phyloP scores from a whole-genome alignment of 2,888 invertebrate species.

The Drosophila multiciliata region DNA sequence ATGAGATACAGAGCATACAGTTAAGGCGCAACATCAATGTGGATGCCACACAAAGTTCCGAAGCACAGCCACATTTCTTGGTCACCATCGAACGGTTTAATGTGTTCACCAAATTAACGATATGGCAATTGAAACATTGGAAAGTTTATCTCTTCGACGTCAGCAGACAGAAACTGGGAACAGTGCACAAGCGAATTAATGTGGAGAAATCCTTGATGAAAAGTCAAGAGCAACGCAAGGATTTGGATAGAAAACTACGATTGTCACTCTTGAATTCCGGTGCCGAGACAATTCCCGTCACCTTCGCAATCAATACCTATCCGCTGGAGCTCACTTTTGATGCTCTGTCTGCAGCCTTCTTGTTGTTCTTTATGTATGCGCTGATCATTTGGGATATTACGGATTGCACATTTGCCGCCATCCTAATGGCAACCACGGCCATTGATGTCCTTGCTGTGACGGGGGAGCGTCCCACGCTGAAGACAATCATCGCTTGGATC shows the following conservation, averaged over 20 bases:
- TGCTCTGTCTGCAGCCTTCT: slow-evolving; percentile 89
- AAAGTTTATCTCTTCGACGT: slow-evolving; percentile 4
- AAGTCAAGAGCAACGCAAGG: slow-evolving; percentile 62
- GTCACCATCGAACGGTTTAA: slow-evolving; percentile 2
- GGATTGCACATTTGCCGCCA: slow-evolving; percentile 84
- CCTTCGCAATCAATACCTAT: slow-evolving; percentile 86
- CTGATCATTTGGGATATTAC: slow-evolving; percentile 91
- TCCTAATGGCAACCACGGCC: slow-evolving; percentile 87
- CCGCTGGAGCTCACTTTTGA: slow-evolving; percentile 89
- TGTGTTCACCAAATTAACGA: not conserved
- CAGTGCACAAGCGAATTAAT: not conserved
- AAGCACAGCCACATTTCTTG: not conserved
- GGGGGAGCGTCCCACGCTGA: slow-evolving; percentile 88
- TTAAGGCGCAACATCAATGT: slow-evolving; percentile 30
- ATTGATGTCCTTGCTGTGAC: slow-evolving; percentile 88
- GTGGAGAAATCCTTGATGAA: not conserved
- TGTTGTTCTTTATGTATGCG: slow-evolving; percentile 90
- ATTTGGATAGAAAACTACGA: not conserved
- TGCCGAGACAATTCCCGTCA: slow-evolving; percentile 47
- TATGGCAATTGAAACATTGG: slow-evolving; percentile 22
- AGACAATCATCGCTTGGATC: slow-evolving; percentile 89
- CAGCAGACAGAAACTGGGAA: not conserved
- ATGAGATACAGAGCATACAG: slow-evolving; percentile 6
- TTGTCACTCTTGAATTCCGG: slow-evolving; percentile 8
- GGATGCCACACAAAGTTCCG: slow-evolving; percentile 7